These are phyloP conservation scores for Manis crassicaudata DNA, from an alignment of 2,797 vertebrate genomes.

Conservation along the genomic window DNA sequence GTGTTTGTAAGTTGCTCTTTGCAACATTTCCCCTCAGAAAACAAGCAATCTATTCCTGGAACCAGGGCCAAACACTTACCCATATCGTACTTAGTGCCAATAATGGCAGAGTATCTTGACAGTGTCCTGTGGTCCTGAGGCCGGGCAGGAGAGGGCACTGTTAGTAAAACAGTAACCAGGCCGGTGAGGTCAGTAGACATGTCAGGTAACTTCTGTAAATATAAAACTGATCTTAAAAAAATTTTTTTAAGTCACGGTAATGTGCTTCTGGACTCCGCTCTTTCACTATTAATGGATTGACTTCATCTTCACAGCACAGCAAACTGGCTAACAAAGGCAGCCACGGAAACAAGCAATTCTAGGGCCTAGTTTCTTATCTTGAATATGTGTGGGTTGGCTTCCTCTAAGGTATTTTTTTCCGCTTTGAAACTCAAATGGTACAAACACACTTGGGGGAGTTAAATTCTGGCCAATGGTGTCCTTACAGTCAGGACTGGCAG, in stretches of 20 bases:
- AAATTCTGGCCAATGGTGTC: background rate
- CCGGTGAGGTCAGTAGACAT: background rate
- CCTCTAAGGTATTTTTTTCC: conserved; percentile 18
- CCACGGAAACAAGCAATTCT: background rate
- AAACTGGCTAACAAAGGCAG: background rate
- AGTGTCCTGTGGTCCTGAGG: background rate
- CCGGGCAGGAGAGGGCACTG: background rate
- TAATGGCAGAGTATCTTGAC: background rate
- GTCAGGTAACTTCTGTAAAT: background rate
- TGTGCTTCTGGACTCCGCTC: background rate
- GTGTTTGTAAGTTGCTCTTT: background rate
- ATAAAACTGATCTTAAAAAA: background rate
- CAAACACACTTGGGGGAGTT: background rate
- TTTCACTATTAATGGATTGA: background rate
- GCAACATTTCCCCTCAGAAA: conserved; percentile 15
- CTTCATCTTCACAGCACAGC: background rate
- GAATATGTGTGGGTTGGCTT: background rate
- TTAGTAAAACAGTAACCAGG: background rate
- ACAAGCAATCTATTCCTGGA: background rate
- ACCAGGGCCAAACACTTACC: background rate
- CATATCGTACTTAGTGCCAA: background rate
- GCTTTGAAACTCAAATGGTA: background rate
- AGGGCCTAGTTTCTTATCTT: background rate
- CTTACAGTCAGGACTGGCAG: background rate
- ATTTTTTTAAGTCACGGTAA: background rate